Evolutionary conservation across 2,888 invertebrate species (phyloP).

Genomic region (Drosophila anomelani): DNA sequence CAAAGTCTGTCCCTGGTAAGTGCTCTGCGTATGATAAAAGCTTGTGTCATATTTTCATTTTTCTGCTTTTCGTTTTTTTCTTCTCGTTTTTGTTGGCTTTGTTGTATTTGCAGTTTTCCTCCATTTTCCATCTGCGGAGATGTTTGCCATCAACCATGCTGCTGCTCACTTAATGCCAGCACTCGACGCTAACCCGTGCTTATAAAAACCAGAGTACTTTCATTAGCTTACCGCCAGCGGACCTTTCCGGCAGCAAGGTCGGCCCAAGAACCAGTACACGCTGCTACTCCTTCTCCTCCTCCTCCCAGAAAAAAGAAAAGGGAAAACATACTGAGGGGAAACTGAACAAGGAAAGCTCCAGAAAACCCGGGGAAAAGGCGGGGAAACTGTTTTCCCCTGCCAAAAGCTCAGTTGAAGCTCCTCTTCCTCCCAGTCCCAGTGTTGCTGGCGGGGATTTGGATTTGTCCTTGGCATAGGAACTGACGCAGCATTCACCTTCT

Average conservation of each 20-base stretch:
- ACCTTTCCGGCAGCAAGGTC: slow-evolving; percentile 60
- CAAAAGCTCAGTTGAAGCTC: slow-evolving; percentile 41
- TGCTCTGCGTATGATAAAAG: slow-evolving; percentile 70
- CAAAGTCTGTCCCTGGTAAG: slow-evolving; percentile 43
- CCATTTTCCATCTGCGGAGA: slow-evolving; percentile 39
- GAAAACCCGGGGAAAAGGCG: slow-evolving; percentile 26
- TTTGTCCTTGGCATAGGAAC: slow-evolving; percentile 65
- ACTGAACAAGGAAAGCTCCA: slow-evolving; percentile 33
- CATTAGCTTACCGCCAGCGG: slow-evolving; percentile 74
- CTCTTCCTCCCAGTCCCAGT: neutral
- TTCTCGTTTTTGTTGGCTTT: neutral
- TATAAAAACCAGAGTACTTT: slow-evolving; percentile 67
- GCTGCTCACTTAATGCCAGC: slow-evolving; percentile 45
- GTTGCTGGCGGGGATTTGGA: neutral
- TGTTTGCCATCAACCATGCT: slow-evolving; percentile 31
- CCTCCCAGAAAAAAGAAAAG: slow-evolving; percentile 16
- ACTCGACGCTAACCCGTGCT: slow-evolving; percentile 50
- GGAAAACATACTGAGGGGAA: slow-evolving; percentile 47
- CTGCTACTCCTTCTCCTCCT: neutral
- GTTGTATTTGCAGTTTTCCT: slow-evolving; percentile 30
- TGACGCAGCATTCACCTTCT: slow-evolving; percentile 52
- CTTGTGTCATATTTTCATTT: slow-evolving; percentile 53
- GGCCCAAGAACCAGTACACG: slow-evolving; percentile 20
- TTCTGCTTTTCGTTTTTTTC: slow-evolving; percentile 1
- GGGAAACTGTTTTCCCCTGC: slow-evolving; percentile 44